Evolutionary conservation across 1,140 invertebrate genomes (phyloP).

Genomic region (Penaeus indicus): DNA sequence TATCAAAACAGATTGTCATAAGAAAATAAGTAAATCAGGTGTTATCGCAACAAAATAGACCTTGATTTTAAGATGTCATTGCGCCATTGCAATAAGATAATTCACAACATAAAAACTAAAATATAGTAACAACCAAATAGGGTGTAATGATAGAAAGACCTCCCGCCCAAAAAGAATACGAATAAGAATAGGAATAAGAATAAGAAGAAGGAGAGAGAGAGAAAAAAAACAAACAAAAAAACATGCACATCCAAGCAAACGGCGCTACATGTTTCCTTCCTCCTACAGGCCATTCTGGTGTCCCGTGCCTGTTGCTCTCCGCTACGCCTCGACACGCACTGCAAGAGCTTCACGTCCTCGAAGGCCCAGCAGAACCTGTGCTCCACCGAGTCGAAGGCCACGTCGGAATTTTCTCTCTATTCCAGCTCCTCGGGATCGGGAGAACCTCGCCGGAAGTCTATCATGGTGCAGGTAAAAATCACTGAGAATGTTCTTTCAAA

Average conservation of each 20-base stretch:
- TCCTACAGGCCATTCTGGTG: conserved; percentile 59
- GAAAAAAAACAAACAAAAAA: neutral
- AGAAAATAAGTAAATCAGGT: no score
- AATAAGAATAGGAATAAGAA: neutral
- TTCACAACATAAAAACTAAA: no score
- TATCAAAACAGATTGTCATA: no score
- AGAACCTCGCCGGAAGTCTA: no score
- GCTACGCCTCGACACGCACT: conserved; percentile 65
- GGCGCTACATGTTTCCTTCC: neutral
- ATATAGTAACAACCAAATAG: no score
- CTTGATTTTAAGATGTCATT: no score
- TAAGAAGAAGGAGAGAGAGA: neutral
- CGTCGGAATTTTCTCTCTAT: neutral
- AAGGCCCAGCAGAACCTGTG: conserved; percentile 37
- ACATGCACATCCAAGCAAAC: neutral
- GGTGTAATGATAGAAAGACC: neutral
- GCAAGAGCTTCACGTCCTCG: conserved; percentile 47
- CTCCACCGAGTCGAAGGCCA: neutral
- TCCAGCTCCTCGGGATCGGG: neutral
- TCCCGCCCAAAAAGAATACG: no score
- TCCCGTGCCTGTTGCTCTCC: conserved; percentile 69
- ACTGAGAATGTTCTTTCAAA: no score
- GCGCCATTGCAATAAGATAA: no score
- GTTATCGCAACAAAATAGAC: no score
- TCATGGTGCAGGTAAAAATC: no score